Conservation (phyloP, 2,888 invertebrate species). For the Coleophora deauratella region DNA sequence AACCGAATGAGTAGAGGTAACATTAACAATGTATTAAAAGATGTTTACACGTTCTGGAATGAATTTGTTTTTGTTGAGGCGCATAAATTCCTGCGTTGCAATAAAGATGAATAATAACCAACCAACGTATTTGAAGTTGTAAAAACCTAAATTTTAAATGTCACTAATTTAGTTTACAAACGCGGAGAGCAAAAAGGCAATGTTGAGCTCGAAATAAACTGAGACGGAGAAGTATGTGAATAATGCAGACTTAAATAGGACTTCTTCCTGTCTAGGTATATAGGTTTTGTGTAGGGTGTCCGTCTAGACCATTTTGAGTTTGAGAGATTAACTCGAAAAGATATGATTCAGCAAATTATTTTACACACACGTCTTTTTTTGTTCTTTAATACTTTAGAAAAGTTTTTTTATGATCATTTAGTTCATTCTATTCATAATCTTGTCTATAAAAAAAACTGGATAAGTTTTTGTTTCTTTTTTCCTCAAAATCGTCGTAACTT, state of each 20-base stretch:
- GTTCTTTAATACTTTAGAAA: too few species aligned
- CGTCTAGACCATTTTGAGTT: too few species aligned
- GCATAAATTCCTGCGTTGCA: conserved; percentile 5
- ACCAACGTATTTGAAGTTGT: conserved; percentile 45
- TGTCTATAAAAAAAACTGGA: too few species aligned
- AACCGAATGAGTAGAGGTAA: too few species aligned
- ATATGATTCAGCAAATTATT: too few species aligned
- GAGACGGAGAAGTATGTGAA: conserved; percentile 51
- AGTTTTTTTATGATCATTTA: too few species aligned
- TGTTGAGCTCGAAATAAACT: conserved; percentile 39
- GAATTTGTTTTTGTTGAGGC: conserved; percentile 1
- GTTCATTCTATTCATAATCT: too few species aligned
- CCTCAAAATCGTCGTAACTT: neutral
- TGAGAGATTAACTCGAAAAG: too few species aligned
- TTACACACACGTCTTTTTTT: too few species aligned
- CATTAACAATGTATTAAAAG: conserved; percentile 8
- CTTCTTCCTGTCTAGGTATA: conserved; percentile 22
- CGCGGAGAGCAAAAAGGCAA: conserved; percentile 30
- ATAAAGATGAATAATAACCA: conserved; percentile 31
- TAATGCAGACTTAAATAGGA: conserved; percentile 23
- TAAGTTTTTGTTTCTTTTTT: too few species aligned
- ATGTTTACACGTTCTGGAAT: conserved; percentile 12
- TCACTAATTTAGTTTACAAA: conserved; percentile 24
- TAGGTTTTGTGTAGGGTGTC: too few species aligned
- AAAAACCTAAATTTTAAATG: conserved; percentile 9